Evolutionary conservation across 1,140 invertebrate species (phyloP).

Genomic region (Lasaia peninsularis): DNA sequence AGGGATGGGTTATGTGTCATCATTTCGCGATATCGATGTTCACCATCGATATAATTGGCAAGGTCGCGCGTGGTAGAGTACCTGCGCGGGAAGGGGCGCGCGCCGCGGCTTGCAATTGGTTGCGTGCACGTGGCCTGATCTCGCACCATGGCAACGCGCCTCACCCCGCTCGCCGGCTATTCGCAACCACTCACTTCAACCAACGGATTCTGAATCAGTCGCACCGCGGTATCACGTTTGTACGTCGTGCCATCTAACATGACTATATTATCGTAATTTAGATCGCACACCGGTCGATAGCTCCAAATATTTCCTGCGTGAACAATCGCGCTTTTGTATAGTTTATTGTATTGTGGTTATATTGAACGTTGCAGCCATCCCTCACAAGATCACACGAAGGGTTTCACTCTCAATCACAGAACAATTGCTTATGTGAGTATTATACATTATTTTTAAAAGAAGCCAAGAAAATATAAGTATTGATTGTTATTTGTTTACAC

Average conservation of each 20-base stretch:
- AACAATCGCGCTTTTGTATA: constrained; percentile 2
- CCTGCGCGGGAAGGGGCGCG: constrained; percentile 20
- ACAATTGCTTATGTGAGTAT: neutral
- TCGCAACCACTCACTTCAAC: constrained; percentile 21
- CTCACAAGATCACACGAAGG: neutral
- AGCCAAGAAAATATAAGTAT: neutral
- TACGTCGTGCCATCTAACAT: constrained; percentile 21
- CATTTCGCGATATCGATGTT: constrained; percentile 3
- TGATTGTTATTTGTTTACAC: neutral
- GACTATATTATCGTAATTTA: constrained; percentile 18
- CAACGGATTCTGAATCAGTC: constrained; percentile 26
- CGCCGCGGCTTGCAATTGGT: constrained; percentile 46
- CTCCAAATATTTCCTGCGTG: constrained; percentile 26
- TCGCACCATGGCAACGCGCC: constrained; percentile 70
- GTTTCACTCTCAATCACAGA: constrained; percentile 1
- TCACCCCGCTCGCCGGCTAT: constrained; percentile 33
- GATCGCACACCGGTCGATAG: constrained; percentile 49
- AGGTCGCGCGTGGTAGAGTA: constrained; percentile 20
- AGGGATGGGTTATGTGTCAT: neutral
- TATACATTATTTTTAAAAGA: constrained; percentile 11
- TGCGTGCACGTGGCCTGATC: constrained; percentile 70
- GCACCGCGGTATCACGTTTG: constrained; percentile 38
- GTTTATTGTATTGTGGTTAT: neutral
- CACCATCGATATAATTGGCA: neutral
- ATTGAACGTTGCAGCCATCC: constrained; percentile 2